Evolutionary conservation across 2,113 vertebrate genomes (phyloP).

Genomic region (Damaliscus lunatus): DNA sequence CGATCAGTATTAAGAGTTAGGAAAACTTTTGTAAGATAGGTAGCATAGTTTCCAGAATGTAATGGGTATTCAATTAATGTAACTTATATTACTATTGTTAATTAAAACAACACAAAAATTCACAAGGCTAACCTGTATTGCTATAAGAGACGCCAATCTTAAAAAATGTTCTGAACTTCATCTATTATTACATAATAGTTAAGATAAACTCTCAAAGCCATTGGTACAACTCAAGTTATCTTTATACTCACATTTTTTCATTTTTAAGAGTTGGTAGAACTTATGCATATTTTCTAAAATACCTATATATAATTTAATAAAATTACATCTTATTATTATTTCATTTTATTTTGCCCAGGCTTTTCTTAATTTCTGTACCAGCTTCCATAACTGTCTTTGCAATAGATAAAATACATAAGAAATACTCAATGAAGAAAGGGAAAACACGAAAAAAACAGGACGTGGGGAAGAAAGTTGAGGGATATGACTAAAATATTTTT

Average conservation of each 20-base stretch:
- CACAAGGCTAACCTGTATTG: neutral
- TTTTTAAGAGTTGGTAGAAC: neutral
- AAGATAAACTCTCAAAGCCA: neutral
- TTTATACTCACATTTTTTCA: neutral
- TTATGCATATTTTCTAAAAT: neutral
- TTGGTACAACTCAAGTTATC: neutral
- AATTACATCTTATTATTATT: neutral
- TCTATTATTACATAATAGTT: neutral
- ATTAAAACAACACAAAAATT: neutral
- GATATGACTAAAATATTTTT: neutral
- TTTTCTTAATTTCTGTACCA: constrained; percentile 25
- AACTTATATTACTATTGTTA: neutral
- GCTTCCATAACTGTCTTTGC: neutral
- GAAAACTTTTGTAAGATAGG: neutral
- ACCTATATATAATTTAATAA: neutral
- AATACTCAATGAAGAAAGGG: neutral
- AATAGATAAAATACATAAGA: neutral
- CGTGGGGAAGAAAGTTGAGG: neutral
- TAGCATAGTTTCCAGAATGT: neutral
- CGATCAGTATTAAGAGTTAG: neutral
- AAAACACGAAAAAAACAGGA: neutral
- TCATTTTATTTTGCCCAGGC: neutral
- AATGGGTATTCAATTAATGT: constrained; percentile 2
- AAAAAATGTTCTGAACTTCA: neutral
- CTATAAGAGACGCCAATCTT: neutral